Percentiles rank a stretch among this genome's conserved stretches.
These are phyloP conservation scores for Drosophila malerkotliana DNA, from an alignment of 1,140 invertebrate species.

Conservation along the genomic window DNA sequence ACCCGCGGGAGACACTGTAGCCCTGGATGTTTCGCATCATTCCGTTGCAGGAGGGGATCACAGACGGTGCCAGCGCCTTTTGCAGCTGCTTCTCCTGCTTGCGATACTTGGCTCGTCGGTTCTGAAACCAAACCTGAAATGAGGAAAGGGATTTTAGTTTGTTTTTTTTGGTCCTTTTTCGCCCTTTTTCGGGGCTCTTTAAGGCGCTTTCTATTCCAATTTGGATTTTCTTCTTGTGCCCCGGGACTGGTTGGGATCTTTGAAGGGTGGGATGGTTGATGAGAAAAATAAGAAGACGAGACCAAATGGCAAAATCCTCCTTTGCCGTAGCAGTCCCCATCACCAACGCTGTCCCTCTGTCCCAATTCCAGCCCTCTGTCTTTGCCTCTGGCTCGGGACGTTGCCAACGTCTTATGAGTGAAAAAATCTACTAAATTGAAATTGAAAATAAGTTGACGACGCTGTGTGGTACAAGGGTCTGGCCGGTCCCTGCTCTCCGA, in stretches of 20 bases:
- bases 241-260: not conserved
- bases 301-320: conserved; percentile 32
- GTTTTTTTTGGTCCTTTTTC: not conserved
- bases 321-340: not conserved
- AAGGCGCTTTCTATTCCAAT: conserved; percentile 1
- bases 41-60: conserved; percentile 96
- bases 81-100: conserved; percentile 99
- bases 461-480: conserved; percentile 57
- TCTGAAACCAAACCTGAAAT: conserved; percentile 92
- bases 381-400: conserved; percentile 23
- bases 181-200: not conserved
- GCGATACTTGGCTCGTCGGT: conserved; percentile 97
- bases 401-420: conserved; percentile 64
- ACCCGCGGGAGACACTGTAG: conserved; percentile 90
- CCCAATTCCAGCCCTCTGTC: not conserved
- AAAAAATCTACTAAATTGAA: conserved; percentile 82
- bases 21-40: conserved; percentile 99
- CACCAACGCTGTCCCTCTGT: not conserved
- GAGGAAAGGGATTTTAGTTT: not conserved
- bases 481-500: not conserved
- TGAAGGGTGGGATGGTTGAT: conserved; percentile 18
- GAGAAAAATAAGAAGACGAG: conserved; percentile 30
- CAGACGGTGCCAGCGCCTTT: conserved; percentile 95
- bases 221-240: conserved; percentile 6
- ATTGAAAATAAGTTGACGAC: conserved; percentile 81